Evolutionary conservation across 2,797 vertebrate genomes (phyloP).

Genomic region (Anableps anableps): DNA sequence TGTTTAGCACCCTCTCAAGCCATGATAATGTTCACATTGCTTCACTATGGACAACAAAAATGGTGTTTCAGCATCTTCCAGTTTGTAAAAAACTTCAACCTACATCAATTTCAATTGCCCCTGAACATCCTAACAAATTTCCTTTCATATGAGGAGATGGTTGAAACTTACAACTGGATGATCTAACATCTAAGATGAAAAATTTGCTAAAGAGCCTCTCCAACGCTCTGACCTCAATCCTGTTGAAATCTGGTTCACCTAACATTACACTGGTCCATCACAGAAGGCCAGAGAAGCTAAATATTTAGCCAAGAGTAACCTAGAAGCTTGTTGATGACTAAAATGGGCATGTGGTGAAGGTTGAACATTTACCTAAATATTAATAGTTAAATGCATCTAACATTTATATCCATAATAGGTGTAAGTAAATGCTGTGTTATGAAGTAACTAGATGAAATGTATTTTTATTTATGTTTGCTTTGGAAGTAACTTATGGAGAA

Average conservation of each 20-base stretch:
- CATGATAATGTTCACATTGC: neutral
- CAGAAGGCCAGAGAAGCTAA: neutral
- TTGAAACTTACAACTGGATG: neutral
- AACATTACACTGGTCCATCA: neutral
- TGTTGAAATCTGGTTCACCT: neutral
- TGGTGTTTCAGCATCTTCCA: neutral
- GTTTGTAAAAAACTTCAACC: neutral
- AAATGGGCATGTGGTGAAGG: neutral
- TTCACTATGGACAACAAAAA: neutral
- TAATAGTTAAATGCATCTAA: neutral
- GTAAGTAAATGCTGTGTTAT: neutral
- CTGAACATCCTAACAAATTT: neutral
- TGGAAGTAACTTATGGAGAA: conserved; percentile 35
- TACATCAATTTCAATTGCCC: neutral
- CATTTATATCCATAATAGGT: neutral
- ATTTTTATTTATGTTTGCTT: conserved; percentile 15
- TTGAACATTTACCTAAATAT: neutral
- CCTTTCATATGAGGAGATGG: neutral
- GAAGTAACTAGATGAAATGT: conserved; percentile 21
- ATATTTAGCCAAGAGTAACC: neutral
- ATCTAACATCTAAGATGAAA: neutral
- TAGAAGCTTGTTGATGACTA: neutral
- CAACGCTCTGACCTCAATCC: neutral
- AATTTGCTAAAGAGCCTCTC: neutral
- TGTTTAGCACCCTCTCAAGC: neutral